Base-by-base conservation (phyloP, 2,797 vertebrate species). In the Anas flavirostris region DNA sequence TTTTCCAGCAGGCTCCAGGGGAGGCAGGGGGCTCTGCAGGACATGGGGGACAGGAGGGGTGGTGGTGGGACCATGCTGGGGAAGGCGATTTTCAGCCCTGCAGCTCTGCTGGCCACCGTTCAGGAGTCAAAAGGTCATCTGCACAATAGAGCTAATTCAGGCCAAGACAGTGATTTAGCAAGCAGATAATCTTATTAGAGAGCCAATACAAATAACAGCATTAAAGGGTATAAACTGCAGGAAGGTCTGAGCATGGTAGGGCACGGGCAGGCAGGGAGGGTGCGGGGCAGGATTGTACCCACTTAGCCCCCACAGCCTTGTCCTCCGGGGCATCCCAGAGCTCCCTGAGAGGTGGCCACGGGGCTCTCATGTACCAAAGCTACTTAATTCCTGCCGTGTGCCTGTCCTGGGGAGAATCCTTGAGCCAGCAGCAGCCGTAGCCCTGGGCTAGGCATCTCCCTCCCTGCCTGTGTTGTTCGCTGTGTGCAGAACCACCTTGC, bases 101-200 rank as follows among this genome's bases (percentile, higher is more conserved):
- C 10, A 5, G 44, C 70, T 70, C 83, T 76, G 70, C 58, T 2
- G 5, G 74, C 73, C 5, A 4, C 85, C 58, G 89, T 64, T 86
- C 8, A 2, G 1, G 13, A 96, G 66, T 95, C 78, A 91, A 91
- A 97, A 94, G 93, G 93, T 94, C 93, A 88, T 69, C 62, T 76
- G 33, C 86, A 92, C 94, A 96, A 95, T 63, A 69, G 72, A 90
- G 78, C 87, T 95, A 95, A 96, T 95, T 96, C 86, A 73, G 93
- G 91, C 89, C 88, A 87, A 93, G 94, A 88, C 74, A 79, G 69
- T 77, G 94, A 93, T 15, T 95, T 96, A 95, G 52, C 9, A 4
- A 91, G 86, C 72, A 85, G 91, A 90, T 95, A 94, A 96, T 95
- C 94, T 87, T 82, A 83, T 96, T 93, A 91, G 55, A 90, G 66